Base-by-base conservation (phyloP, 2,113 vertebrate species). In the Orycteropus afer region DNA sequence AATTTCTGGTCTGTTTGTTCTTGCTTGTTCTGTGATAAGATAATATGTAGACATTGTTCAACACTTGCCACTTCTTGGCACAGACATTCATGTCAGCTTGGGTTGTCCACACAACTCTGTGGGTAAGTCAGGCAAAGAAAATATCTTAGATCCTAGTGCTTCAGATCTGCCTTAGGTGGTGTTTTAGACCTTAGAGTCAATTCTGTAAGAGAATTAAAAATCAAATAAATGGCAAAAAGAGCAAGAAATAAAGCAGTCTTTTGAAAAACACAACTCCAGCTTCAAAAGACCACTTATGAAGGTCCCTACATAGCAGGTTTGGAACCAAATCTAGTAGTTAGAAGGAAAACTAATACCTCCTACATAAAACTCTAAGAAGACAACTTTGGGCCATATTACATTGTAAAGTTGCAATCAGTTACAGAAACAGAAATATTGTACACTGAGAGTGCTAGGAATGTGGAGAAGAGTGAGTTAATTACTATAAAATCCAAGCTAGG, bases 401-500 rank as follows among this genome's bases (percentile, higher is more conserved):
- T 22, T 78, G 20, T 55, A 74, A 57, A 34, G 17, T 90, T 42
- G 4, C 29, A 53, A 49, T 34, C 14, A 79, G 71, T n/a, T 14
- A 37, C 53, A 55, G 12, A 67, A 80, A 81, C 45, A 59, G n/a
- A 81, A 94, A 81, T 29, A 86, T 22, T 89, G 1, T 51, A 86
- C 12, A 27, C 32, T 65, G n/a, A 40, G 14, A 32, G 23, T 53
- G 15, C 17, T 34, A n/a, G 32, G 69, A 34, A 73, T 4, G 55
- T 40, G 59, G 63, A 18, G 53, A 49, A 95, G 29, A 71, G 15
- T 67, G 42, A 65, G 63, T 59, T 42, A 83, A 81, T 67, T 80
- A 67, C 85, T 96, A 67, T 42, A 40, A 69, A 78, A 76, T 15
- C 89, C 37, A 84, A 77, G 49, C 86, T 88, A 93, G 83, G 80